Evolutionary conservation across 2,113 vertebrate genomes (phyloP).

Genomic region (Alces alces): DNA sequence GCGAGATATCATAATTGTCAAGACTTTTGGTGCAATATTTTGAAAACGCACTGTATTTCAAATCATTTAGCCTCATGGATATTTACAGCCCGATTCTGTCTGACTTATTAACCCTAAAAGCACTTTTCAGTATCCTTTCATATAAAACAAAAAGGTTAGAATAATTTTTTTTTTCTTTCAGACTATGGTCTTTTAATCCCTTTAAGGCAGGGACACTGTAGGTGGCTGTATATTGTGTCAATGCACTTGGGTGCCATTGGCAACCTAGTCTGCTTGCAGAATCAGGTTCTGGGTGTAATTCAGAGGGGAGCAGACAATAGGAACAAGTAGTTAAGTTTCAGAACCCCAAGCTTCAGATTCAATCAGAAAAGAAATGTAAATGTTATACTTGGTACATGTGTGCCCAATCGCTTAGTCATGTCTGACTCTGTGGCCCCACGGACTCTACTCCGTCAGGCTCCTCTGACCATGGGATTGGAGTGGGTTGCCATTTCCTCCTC

Average conservation of each 20-base stretch:
- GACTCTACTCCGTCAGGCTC: background rate
- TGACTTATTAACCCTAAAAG: background rate
- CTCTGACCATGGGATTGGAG: background rate
- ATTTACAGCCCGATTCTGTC: background rate
- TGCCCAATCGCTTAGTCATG: background rate
- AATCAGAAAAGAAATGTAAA: background rate
- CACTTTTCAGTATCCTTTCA: background rate
- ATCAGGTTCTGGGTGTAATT: background rate
- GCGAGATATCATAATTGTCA: background rate
- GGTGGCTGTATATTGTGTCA: background rate
- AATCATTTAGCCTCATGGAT: background rate
- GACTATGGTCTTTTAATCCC: background rate
- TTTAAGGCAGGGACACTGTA: background rate
- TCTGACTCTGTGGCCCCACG: background rate
- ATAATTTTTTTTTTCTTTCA: background rate
- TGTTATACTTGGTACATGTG: background rate
- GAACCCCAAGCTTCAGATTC: background rate
- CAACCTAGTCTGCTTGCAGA: background rate
- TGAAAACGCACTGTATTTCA: background rate
- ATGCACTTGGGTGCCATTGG: no score
- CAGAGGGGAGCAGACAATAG: background rate
- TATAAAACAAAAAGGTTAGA: background rate
- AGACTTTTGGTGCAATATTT: background rate
- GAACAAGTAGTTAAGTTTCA: background rate
- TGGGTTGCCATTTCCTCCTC: background rate